Evolutionary conservation across 2,888 invertebrate genomes (phyloP).

Genomic region (Ectemnius cavifrons): DNA sequence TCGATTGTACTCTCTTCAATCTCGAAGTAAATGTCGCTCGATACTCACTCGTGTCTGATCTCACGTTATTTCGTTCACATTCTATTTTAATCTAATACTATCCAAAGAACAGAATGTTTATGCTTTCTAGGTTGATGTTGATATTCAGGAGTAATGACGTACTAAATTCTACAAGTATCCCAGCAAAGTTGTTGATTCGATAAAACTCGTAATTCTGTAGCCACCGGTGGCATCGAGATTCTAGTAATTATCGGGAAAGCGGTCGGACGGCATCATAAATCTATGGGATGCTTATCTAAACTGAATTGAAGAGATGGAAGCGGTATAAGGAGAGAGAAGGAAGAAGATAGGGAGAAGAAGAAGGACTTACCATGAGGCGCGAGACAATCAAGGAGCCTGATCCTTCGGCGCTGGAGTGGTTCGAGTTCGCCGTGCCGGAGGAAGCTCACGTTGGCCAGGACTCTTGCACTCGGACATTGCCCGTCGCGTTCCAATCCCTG

Average conservation of each 20-base stretch:
- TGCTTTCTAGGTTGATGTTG: too few relatives aligned
- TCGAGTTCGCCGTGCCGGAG: constrained; percentile 70
- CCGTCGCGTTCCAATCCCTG: constrained; percentile 78
- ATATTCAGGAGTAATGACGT: too few relatives aligned
- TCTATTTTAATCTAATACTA: not conserved
- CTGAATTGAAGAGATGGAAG: not conserved
- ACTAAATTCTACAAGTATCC: too few relatives aligned
- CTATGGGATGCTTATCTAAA: constrained; percentile 28
- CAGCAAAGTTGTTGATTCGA: not conserved
- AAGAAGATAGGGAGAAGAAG: constrained; percentile 16
- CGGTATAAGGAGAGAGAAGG: too few relatives aligned
- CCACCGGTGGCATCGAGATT: not conserved
- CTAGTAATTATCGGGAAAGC: constrained; percentile 14
- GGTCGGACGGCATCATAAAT: constrained; percentile 9
- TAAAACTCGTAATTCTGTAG: constrained; percentile 21
- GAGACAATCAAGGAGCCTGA: constrained; percentile 73
- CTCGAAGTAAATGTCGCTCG: constrained; percentile 4
- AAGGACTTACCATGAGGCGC: constrained; percentile 74
- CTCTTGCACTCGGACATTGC: constrained; percentile 77
- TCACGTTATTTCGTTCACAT: not conserved
- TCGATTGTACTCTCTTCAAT: not conserved
- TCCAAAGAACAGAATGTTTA: too few relatives aligned
- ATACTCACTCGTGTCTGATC: not conserved
- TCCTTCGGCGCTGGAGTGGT: constrained; percentile 72
- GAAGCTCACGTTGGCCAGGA: constrained; percentile 78